These are phyloP conservation scores for Dromaius novaehollandiae DNA, from an alignment of 2,113 vertebrate genomes.

Conservation along the genomic window DNA sequence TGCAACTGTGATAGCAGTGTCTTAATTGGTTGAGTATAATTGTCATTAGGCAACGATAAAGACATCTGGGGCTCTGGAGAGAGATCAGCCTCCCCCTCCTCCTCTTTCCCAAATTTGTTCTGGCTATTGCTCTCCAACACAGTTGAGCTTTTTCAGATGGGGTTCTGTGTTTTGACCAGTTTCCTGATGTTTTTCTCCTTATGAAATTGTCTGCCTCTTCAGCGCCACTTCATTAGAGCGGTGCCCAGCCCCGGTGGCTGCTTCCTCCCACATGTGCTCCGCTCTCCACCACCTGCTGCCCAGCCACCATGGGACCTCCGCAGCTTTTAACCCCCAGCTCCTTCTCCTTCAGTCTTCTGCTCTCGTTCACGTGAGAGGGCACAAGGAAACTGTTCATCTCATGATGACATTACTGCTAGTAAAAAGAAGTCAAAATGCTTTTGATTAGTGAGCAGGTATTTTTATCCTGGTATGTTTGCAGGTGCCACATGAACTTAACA, in stretches of 20 bases:
- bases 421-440: background rate
- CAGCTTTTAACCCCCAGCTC: conserved; percentile 18
- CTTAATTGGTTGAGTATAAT: conserved; percentile 81
- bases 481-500: background rate
- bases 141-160: conserved; percentile 55
- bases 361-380: background rate
- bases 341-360: background rate
- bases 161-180: conserved; percentile 48
- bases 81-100: conserved; percentile 72
- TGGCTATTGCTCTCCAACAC: conserved; percentile 57
- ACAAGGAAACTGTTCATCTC: background rate
- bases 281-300: conserved; percentile 34
- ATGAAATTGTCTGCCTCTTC: conserved; percentile 57
- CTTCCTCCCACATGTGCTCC: conserved; percentile 12
- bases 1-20: conserved; percentile 74
- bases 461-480: background rate
- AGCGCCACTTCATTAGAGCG: conserved; percentile 45
- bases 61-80: conserved; percentile 84
- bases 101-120: conserved; percentile 56
- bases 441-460: background rate
- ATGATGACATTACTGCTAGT: background rate
- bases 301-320: background rate
- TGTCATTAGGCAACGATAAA: conserved; percentile 80
- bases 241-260: conserved; percentile 7
- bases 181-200: conserved; percentile 44